Evolutionary conservation across 92 coral and sea anemone species (phyloP).

Genomic region (Anthopleura xanthogrammica): DNA sequence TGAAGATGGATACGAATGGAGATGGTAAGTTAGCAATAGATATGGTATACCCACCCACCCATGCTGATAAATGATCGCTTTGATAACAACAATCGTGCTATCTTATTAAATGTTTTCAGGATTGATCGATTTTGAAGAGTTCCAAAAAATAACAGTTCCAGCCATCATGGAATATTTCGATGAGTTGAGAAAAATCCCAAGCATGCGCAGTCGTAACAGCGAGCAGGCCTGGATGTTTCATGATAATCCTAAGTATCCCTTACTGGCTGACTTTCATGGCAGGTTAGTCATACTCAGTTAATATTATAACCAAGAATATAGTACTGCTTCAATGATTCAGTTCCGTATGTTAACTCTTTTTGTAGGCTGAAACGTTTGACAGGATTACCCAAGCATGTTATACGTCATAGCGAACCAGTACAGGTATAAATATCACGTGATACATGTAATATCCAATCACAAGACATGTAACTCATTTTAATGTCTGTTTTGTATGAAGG

Average conservation of each 20-base stretch:
- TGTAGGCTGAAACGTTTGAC: slow-evolving; percentile 67
- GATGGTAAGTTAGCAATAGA: slow-evolving; percentile 44
- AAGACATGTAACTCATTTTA: background rate
- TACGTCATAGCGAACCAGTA: slow-evolving; percentile 70
- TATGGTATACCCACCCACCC: too few species aligned
- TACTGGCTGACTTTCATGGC: too few species aligned
- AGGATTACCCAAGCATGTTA: slow-evolving; percentile 65
- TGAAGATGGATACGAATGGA: slow-evolving; percentile 65
- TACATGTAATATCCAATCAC: background rate
- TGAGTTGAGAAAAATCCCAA: slow-evolving; percentile 63
- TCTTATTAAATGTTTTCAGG: slow-evolving; percentile 31
- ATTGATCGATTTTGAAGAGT: slow-evolving; percentile 64
- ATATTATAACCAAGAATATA: too few species aligned
- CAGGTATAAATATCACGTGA: slow-evolving; percentile 47
- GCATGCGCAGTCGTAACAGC: slow-evolving; percentile 87
- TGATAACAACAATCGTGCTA: too few species aligned
- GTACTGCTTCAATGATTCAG: background rate
- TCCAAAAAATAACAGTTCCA: slow-evolving; percentile 48
- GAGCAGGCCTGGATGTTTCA: slow-evolving; percentile 91
- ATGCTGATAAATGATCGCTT: too few species aligned
- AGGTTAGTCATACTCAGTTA: too few species aligned
- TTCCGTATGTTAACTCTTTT: background rate
- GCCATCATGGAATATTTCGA: slow-evolving; percentile 68
- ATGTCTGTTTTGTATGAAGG: slow-evolving; percentile 29
- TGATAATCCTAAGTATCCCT: background rate